These are phyloP conservation scores for Circaetus gallicus DNA, from an alignment of 2,113 vertebrate genomes.

Conservation along the genomic window DNA sequence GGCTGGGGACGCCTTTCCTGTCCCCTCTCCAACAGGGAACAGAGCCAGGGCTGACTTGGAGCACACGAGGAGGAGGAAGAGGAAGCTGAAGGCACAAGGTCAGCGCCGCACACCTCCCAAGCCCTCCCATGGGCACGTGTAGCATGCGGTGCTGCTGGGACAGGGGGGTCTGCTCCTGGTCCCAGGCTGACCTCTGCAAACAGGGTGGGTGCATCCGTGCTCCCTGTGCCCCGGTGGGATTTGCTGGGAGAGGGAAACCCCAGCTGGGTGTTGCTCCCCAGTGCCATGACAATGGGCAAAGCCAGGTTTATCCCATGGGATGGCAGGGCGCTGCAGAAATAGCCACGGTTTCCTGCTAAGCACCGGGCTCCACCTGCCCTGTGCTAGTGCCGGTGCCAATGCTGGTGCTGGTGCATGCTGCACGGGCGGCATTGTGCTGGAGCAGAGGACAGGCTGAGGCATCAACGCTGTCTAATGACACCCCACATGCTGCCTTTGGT, in stretches of 20 bases:
- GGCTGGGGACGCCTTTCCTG: not conserved
- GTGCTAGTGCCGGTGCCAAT: not conserved
- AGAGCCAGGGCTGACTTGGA: not conserved
- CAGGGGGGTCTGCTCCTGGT: too few species aligned
- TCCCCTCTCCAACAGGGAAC: not conserved
- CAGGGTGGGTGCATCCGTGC: accelerated
- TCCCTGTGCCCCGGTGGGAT: not conserved
- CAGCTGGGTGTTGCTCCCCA: not conserved
- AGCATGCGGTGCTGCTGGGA: not conserved
- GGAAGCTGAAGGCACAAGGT: not conserved
- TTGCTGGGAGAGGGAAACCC: not conserved
- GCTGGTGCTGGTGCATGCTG: accelerated
- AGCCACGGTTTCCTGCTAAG: not conserved
- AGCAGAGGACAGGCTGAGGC: not conserved
- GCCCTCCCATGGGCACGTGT: accelerated
- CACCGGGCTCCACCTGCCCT: not conserved
- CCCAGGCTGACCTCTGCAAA: not conserved
- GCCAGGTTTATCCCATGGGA: accelerated
- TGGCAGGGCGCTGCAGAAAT: not conserved
- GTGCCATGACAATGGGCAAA: accelerated
- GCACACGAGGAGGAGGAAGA: not conserved
- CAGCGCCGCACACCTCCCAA: not conserved
- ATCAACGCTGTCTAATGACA: accelerated
- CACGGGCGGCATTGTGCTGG: accelerated
- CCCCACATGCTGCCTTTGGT: not conserved